These are phyloP conservation scores for Rhinogobio ventralis DNA, from an alignment of 2,797 vertebrate genomes.

Conservation along the genomic window DNA sequence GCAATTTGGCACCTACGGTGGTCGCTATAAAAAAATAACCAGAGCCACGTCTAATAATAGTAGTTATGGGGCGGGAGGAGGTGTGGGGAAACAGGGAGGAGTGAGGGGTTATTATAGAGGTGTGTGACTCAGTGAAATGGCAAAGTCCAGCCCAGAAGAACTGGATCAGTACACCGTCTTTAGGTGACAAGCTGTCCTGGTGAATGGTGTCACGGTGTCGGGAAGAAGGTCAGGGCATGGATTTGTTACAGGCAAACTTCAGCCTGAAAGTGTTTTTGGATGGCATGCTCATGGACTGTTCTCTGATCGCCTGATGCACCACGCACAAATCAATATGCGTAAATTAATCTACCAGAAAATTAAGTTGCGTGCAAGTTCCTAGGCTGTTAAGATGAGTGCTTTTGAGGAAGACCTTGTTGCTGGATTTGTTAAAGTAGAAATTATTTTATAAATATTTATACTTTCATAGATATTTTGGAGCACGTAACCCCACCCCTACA, in stretches of 20 bases:
- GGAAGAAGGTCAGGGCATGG: conserved; percentile 3
- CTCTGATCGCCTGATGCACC: neutral
- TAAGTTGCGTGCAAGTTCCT: neutral
- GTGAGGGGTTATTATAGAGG: conserved; percentile 2
- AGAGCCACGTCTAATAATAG: conserved; percentile 69
- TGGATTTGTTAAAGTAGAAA: neutral
- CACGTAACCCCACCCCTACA: neutral
- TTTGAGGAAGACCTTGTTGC: neutral
- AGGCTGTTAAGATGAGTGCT: neutral
- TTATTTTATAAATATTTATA: neutral
- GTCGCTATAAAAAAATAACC: conserved; percentile 74
- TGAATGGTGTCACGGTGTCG: conserved; percentile 8
- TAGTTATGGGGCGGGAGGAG: conserved; percentile 48
- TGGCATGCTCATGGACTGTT: neutral
- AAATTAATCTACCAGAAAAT: neutral
- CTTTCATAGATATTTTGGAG: no score
- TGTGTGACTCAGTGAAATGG: conserved; percentile 8
- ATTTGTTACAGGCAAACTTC: neutral
- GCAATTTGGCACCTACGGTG: conserved; percentile 75
- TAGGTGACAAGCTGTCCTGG: neutral
- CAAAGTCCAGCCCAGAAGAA: neutral
- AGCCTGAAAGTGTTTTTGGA: neutral
- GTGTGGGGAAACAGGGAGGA: neutral
- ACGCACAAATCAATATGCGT: neutral
- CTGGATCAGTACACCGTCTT: neutral